These are phyloP conservation scores for Akabosia matsudoensis DNA, from an alignment of 1,140 invertebrate species.

Conservation along the genomic window DNA sequence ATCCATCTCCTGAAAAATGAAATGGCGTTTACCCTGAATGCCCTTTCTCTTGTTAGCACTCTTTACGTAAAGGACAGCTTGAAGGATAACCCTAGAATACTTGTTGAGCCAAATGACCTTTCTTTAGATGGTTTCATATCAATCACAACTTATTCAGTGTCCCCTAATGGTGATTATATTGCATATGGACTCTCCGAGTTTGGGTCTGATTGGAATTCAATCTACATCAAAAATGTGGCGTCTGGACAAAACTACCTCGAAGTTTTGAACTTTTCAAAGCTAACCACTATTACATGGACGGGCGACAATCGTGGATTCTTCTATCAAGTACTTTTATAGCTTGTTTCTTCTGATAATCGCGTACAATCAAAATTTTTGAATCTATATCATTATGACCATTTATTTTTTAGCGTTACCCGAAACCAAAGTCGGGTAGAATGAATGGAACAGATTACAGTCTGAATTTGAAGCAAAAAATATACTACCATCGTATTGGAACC, in stretches of 20 bases:
- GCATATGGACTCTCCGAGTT: constrained; percentile 87
- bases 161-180: constrained; percentile 65
- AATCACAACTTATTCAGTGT: neutral
- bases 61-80: constrained; percentile 83
- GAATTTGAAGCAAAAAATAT: constrained; percentile 86
- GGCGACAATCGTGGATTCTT: constrained; percentile 5
- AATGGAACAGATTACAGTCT: constrained; percentile 85
- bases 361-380: neutral
- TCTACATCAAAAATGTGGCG: constrained; percentile 60
- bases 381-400: neutral
- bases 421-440: constrained; percentile 65
- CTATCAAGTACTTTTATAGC: neutral
- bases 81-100: constrained; percentile 73
- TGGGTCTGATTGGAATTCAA: constrained; percentile 92
- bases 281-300: neutral
- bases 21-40: no score
- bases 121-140: constrained; percentile 58
- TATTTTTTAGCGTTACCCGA: constrained; percentile 63
- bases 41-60: no score
- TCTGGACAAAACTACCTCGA: constrained; percentile 14
- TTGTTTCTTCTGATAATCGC: neutral
- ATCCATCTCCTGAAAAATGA: no score
- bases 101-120: constrained; percentile 89
- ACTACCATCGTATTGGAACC: constrained; percentile 84
- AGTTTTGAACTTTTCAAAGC: neutral